These are phyloP conservation scores for Hypomesus transpacificus DNA, from an alignment of 2,113 vertebrate species.

Conservation along the genomic window DNA sequence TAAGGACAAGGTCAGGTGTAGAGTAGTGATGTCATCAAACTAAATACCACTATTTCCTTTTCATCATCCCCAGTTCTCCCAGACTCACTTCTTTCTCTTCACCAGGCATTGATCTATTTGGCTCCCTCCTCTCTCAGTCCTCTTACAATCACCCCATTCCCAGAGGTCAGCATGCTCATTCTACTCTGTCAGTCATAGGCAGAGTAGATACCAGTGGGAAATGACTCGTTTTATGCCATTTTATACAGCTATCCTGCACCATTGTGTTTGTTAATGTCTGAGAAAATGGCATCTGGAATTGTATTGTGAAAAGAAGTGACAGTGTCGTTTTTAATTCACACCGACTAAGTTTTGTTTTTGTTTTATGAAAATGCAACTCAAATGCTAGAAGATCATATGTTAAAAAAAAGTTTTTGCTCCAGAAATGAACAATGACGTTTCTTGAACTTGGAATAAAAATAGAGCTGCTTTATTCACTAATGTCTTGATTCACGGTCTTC, in stretches of 20 bases:
- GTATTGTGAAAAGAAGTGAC: too few species aligned
- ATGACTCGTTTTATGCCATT: neutral
- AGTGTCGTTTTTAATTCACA: too few species aligned
- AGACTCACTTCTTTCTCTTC: neutral
- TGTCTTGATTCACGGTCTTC: too few species aligned
- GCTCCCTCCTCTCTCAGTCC: neutral
- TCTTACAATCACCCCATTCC: slow-evolving; percentile 3
- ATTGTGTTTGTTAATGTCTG: neutral
- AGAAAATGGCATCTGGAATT: neutral
- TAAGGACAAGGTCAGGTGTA: neutral
- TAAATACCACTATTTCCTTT: neutral
- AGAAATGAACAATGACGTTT: too few species aligned
- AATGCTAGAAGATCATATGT: too few species aligned
- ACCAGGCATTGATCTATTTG: neutral
- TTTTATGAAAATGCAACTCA: too few species aligned
- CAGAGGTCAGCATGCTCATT: slow-evolving; percentile 5
- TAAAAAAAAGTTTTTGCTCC: too few species aligned
- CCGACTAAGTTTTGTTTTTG: too few species aligned
- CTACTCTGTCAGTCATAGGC: neutral
- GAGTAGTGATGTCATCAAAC: neutral
- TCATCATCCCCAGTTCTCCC: neutral
- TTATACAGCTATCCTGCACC: neutral
- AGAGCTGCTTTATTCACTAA: too few species aligned
- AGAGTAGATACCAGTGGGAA: neutral
- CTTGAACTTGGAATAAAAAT: too few species aligned